Evolutionary conservation across 2,797 vertebrate species (phyloP).

Genomic region (Ctenopoma multispine): DNA sequence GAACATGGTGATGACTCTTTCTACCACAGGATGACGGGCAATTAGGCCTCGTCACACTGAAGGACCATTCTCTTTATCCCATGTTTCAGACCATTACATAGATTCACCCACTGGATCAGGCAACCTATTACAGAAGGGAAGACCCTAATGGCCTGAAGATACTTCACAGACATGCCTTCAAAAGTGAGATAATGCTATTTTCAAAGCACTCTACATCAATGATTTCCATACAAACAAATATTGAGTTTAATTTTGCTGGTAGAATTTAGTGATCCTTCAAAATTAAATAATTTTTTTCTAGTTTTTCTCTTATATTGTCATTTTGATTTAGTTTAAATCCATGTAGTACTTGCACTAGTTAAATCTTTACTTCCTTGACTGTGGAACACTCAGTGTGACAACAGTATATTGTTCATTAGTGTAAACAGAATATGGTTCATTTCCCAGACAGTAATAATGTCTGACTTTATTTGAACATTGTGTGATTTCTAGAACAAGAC

Average conservation of each 20-base stretch:
- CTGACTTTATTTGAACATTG: slow-evolving; percentile 52
- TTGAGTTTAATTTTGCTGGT: slow-evolving; percentile 11
- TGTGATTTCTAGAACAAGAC: slow-evolving; percentile 54
- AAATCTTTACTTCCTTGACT: slow-evolving; percentile 38
- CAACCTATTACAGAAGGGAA: slow-evolving; percentile 69
- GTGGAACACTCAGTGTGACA: slow-evolving; percentile 30
- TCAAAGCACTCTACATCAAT: slow-evolving; percentile 31
- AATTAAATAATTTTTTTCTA: slow-evolving; percentile 7
- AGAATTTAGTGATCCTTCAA: slow-evolving; percentile 11
- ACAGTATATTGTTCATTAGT: slow-evolving; percentile 47
- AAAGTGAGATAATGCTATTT: slow-evolving; percentile 21
- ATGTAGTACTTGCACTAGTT: slow-evolving; percentile 23
- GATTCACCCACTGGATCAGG: slow-evolving; percentile 74
- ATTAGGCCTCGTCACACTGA: slow-evolving; percentile 82
- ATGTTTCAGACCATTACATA: slow-evolving; percentile 75
- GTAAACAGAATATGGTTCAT: slow-evolving; percentile 54
- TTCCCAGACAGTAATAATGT: slow-evolving; percentile 52
- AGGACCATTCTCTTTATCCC: slow-evolving; percentile 78
- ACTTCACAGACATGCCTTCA: slow-evolving; percentile 57
- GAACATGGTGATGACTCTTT: slow-evolving; percentile 83
- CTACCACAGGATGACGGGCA: slow-evolving; percentile 77
- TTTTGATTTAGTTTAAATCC: slow-evolving; percentile 33
- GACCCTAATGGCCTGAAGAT: slow-evolving; percentile 73
- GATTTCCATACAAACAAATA: slow-evolving; percentile 36
- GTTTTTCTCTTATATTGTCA: neutral